Conservation (phyloP, 2,888 invertebrate species). For the Epirrhoe tristata region DNA sequence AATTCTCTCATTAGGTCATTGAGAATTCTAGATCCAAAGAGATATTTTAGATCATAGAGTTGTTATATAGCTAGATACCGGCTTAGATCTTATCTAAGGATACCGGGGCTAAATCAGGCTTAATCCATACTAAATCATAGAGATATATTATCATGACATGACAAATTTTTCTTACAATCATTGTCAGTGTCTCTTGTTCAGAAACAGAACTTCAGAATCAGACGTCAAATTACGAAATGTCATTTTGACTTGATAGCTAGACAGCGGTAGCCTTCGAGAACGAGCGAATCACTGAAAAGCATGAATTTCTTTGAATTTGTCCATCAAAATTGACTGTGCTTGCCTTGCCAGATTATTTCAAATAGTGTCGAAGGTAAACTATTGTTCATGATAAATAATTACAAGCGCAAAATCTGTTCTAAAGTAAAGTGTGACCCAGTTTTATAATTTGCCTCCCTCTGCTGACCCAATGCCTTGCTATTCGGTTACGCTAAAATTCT, state of each 20-base stretch:
- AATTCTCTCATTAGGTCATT: too few species aligned
- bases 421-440: conserved; percentile 38
- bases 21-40: too few species aligned
- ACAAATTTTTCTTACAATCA: not conserved
- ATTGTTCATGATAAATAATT: conserved; percentile 54
- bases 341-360: conserved; percentile 69
- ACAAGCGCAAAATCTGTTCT: conserved; percentile 38
- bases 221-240: not conserved
- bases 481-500: conserved; percentile 57
- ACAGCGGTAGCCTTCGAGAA: conserved; percentile 45
- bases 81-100: too few species aligned
- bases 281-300: conserved; percentile 59
- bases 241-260: conserved; percentile 10
- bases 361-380: conserved; percentile 79
- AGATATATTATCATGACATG: too few species aligned
- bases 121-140: too few species aligned
- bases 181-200: conserved; percentile 11
- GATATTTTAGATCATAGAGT: too few species aligned
- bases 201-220: not conserved
- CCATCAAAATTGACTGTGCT: conserved; percentile 74
- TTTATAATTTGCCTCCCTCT: conserved; percentile 26
- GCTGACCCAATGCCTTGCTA: conserved; percentile 44
- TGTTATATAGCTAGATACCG: too few species aligned
- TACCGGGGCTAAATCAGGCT: too few species aligned
- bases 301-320: conserved; percentile 68